These are phyloP conservation scores for Eonycteris spelaea DNA, from an alignment of 2,113 vertebrate genomes.

Conservation along the genomic window DNA sequence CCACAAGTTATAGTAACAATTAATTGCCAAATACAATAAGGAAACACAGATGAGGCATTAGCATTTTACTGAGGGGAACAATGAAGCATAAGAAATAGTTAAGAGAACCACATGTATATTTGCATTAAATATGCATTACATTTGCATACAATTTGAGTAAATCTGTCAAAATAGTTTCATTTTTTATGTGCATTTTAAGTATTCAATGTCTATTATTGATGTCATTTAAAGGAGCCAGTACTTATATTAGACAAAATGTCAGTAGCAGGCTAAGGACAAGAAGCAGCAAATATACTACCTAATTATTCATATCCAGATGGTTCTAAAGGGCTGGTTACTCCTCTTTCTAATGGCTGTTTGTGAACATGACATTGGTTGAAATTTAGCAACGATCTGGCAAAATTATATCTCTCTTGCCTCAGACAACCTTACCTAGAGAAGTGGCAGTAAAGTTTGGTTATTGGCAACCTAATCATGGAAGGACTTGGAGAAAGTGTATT, in stretches of 20 bases:
- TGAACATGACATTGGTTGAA: not conserved
- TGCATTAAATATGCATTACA: conserved; percentile 72
- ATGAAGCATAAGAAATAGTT: conserved; percentile 61
- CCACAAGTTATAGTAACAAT: not conserved
- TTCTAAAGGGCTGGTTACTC: not conserved
- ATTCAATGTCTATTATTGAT: conserved; percentile 60
- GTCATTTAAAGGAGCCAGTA: conserved; percentile 37
- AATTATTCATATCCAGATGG: conserved; percentile 20
- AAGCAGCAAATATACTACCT: not conserved
- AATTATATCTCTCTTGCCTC: not conserved
- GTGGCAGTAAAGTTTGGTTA: not conserved
- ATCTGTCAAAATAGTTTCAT: conserved; percentile 67
- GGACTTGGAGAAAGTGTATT: not conserved
- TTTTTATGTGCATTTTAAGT: conserved; percentile 68
- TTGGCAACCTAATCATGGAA: not conserved
- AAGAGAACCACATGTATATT: conserved; percentile 57
- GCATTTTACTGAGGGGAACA: conserved; percentile 48
- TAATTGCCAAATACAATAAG: conserved; percentile 35
- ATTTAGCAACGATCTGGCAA: not conserved
- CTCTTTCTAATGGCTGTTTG: not conserved
- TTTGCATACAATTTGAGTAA: conserved; percentile 74
- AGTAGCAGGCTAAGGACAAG: not conserved
- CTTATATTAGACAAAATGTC: conserved; percentile 16
- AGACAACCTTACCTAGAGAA: not conserved
- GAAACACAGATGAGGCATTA: conserved; percentile 47